Evolutionary conservation across 2,113 vertebrate species (phyloP), one percentile per base, ranked within the genome.

Genomic region (Oenanthe oenanthe): DNA sequence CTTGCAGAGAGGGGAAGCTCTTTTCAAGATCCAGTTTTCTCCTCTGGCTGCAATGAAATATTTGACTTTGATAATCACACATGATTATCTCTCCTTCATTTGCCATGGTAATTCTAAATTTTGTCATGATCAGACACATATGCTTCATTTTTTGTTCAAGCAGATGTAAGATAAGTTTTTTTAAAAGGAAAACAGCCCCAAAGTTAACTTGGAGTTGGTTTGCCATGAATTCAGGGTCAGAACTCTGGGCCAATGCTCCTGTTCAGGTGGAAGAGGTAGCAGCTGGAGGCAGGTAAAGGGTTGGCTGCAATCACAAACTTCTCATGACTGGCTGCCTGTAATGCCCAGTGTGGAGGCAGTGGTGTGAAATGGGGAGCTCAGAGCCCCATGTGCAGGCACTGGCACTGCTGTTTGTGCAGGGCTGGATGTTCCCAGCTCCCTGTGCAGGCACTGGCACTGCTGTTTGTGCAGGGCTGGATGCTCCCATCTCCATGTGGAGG

Each of bases 391-490:
- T 17, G 65, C 24, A 50, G 65, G 32, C 66, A 61, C 53, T 4
- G 0, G 1, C 18, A 18, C 4, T 9, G 2, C 43, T 78, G 22
- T 42, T 25, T 1, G 1, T 29, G 1, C 40, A 10, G 54, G 25
- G 7, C 21, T 54, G 62, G 32, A 2, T 63, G 51, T 32, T 85
- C 42, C 17, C 42, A 43, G 42, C 42, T 75, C 31, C 22, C 1
- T 0, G 1, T 5, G 68, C 21, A 48, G 18, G 18, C 67, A 9
- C 26, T 29, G 26, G 20, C 17, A 50, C 3, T 9, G 2, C 43
- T 78, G 20, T 42, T 25, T 1, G 1, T 29, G 1, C 40, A 10
- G 54, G 25, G 7, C 21, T 54, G 62, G 32, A 2, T 63, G 51
- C 34, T 85, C 7, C n/a, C 14, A 18, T 20, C 29, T 42, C 40